A percentile compares a stretch with the other conserved stretches of the same genome.
phyloP scores from a whole-genome alignment of 2,113 vertebrate species.

The Muntiacus muntjak region DNA sequence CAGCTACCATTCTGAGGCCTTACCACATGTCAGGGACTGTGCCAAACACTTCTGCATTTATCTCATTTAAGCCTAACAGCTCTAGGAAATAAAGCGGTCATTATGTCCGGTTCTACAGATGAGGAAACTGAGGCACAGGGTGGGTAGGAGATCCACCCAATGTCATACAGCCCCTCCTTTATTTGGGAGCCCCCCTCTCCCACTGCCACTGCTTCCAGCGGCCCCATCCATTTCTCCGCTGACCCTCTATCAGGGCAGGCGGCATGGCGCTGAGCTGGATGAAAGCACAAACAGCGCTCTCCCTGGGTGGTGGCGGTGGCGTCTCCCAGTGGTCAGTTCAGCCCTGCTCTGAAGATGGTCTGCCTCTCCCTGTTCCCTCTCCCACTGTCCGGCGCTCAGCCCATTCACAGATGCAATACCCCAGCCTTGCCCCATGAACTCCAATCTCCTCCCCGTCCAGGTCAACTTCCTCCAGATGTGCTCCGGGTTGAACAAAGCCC shows the following conservation, averaged over 20 bases:
- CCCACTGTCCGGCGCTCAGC: not conserved
- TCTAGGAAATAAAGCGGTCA: not conserved
- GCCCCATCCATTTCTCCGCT: not conserved
- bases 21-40: not conserved
- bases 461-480: not conserved
- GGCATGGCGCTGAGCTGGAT: fast-evolving
- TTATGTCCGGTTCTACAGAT: not conserved
- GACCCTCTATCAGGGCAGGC: not conserved
- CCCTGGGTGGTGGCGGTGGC: not conserved
- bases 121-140: not conserved
- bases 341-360: not conserved
- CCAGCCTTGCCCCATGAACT: not conserved
- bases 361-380: not conserved
- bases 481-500: not conserved
- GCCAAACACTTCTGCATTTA: not conserved
- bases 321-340: not conserved
- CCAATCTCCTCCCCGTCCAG: not conserved
- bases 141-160: not conserved
- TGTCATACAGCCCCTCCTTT: not conserved
- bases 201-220: not conserved
- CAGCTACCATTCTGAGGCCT: not conserved
- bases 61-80: not conserved
- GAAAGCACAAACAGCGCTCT: not conserved
- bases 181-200: not conserved
- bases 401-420: not conserved